Percentiles rank a stretch among this genome's conserved stretches.
phyloP scores from a whole-genome alignment of 1,140 invertebrate species.

The Dermatophagoides farinae region DNA sequence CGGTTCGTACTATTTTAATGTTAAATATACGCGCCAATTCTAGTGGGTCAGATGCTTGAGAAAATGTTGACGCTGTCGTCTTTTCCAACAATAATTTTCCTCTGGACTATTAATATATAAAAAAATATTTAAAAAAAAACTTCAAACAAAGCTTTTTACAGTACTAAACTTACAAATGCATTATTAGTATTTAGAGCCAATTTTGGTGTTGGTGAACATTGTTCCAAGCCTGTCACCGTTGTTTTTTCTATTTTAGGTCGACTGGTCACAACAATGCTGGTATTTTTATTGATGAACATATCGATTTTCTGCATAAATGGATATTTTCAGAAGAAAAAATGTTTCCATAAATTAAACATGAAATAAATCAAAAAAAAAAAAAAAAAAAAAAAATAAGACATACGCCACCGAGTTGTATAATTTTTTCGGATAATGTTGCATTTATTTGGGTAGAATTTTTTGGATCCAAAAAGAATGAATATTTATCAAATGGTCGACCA shows the following conservation, averaged over 20 bases:
- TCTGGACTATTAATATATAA: neutral
- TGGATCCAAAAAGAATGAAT: neutral
- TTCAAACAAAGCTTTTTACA: neutral
- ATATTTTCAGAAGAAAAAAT: neutral
- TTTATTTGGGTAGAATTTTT: neutral
- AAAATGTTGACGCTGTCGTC: neutral
- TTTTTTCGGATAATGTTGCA: neutral
- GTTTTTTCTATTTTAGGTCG: neutral
- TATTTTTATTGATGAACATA: neutral
- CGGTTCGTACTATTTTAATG: neutral
- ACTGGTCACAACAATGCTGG: neutral
- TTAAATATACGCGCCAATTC: neutral
- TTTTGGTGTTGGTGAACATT: neutral
- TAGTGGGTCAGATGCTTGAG: neutral
- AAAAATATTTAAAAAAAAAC: neutral
- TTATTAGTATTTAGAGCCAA: neutral
- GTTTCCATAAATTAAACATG: neutral
- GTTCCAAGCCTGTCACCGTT: neutral
- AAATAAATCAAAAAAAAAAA: neutral
- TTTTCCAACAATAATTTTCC: neutral
- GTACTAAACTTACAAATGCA: neutral
- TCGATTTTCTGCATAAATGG: neutral
- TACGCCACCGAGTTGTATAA: slow-evolving; percentile 1
- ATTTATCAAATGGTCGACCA: neutral
- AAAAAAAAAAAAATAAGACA: neutral